A percentile compares a stretch with the other conserved stretches of the same genome.
Conservation (phyloP, 2,888 invertebrate genomes). For the Tachina fera region DNA sequence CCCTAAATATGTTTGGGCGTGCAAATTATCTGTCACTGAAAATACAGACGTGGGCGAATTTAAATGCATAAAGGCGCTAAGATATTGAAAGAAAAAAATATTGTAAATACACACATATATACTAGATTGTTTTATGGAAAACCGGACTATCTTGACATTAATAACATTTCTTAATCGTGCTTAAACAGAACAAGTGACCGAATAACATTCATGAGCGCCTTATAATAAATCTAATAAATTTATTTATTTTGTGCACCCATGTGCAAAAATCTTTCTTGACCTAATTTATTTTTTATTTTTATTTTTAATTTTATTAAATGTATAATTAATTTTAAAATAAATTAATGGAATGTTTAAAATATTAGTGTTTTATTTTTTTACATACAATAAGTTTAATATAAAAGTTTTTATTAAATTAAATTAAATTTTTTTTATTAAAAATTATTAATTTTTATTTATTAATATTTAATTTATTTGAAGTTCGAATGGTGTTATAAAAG, state of each 20-base stretch:
- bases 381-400: neutral
- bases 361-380: slow-evolving; percentile 41
- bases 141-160: neutral
- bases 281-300: slow-evolving; percentile 72
- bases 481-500: slow-evolving; percentile 59
- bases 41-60: too few species aligned
- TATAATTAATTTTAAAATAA: slow-evolving; percentile 44
- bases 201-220: neutral
- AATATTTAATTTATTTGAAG: slow-evolving; percentile 31
- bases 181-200: neutral
- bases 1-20: too few species aligned
- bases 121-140: neutral
- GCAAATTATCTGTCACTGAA: too few species aligned
- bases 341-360: slow-evolving; percentile 72
- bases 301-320: slow-evolving; percentile 52
- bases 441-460: slow-evolving; percentile 39
- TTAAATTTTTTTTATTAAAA: slow-evolving; percentile 65
- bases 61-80: too few species aligned
- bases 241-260: slow-evolving; percentile 75
- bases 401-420: slow-evolving; percentile 33
- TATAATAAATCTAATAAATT: slow-evolving; percentile 38
- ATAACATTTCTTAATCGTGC: neutral
- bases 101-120: too few species aligned
- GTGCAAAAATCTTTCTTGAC: slow-evolving; percentile 76
- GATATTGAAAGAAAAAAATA: too few species aligned